Conservation (phyloP, 2,113 vertebrate genomes). For the Phaethon lepturus region DNA sequence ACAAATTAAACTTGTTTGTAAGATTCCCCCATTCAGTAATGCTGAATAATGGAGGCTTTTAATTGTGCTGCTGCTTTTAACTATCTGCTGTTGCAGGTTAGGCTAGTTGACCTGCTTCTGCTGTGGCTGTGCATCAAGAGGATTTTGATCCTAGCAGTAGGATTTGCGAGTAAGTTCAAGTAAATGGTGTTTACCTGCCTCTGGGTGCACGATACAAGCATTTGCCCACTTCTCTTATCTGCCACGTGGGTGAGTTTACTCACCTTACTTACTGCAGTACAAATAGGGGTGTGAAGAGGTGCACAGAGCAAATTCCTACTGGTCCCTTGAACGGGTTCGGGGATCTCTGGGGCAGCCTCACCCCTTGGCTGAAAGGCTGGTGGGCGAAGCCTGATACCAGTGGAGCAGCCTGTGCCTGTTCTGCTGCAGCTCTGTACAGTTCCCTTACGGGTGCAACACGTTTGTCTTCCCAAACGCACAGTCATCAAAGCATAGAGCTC, state of each 20-base stretch:
- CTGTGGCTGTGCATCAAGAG: neutral
- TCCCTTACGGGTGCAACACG: neutral
- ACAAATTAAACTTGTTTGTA: neutral
- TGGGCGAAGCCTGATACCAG: neutral
- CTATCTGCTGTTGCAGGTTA: neutral
- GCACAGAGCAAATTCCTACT: neutral
- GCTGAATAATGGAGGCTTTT: neutral
- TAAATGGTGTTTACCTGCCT: neutral
- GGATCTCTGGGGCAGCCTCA: neutral
- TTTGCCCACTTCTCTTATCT: neutral
- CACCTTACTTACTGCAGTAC: neutral
- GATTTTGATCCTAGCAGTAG: too few relatives aligned
- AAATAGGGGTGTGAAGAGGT: neutral
- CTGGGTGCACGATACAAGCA: rapidly evolving
- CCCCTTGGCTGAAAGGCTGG: neutral
- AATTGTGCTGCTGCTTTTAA: neutral
- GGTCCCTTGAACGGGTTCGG: neutral
- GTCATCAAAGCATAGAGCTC: neutral
- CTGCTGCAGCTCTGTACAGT: neutral
- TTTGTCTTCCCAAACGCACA: neutral
- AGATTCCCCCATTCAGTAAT: neutral
- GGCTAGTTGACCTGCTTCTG: neutral
- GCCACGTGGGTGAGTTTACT: neutral
- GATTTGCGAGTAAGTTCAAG: neutral
- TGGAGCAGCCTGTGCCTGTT: neutral